Evolutionary conservation across 2,888 invertebrate genomes (phyloP).

Genomic region (Crocallis elinguaria): DNA sequence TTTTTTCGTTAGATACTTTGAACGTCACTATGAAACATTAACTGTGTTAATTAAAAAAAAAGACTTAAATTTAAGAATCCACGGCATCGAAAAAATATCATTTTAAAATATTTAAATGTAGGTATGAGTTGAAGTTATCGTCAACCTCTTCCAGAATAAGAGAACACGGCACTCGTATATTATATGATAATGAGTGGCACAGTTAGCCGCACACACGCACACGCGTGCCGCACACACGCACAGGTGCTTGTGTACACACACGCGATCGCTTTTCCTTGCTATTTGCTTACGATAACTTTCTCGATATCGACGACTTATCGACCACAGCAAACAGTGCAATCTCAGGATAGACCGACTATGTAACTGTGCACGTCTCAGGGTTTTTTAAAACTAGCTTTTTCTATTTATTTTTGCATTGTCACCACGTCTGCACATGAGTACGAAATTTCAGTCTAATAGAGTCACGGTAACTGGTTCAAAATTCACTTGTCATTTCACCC

Average conservation of each 20-base stretch:
- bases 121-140: background rate
- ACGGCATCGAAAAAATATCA: too few species aligned
- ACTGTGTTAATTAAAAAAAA: too few species aligned
- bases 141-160: constrained; percentile 11
- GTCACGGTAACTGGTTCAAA: too few species aligned
- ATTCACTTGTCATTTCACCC: too few species aligned
- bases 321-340: constrained; percentile 56
- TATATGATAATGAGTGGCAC: constrained; percentile 50
- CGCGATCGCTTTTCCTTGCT: constrained; percentile 51
- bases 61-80: too few species aligned
- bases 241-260: background rate
- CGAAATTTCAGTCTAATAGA: too few species aligned
- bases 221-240: background rate
- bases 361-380: background rate
- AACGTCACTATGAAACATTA: too few species aligned
- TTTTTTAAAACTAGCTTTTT: too few species aligned
- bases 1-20: too few species aligned
- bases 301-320: constrained; percentile 66
- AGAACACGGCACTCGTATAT: constrained; percentile 19
- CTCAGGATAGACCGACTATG: constrained; percentile 30
- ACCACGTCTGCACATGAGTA: too few species aligned
- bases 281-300: constrained; percentile 77
- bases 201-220: constrained; percentile 32
- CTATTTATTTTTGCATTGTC: too few species aligned
- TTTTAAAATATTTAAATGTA: constrained; percentile 1